These are phyloP conservation scores for Drosophila sproati DNA, from an alignment of 1,140 invertebrate genomes.

Conservation along the genomic window DNA sequence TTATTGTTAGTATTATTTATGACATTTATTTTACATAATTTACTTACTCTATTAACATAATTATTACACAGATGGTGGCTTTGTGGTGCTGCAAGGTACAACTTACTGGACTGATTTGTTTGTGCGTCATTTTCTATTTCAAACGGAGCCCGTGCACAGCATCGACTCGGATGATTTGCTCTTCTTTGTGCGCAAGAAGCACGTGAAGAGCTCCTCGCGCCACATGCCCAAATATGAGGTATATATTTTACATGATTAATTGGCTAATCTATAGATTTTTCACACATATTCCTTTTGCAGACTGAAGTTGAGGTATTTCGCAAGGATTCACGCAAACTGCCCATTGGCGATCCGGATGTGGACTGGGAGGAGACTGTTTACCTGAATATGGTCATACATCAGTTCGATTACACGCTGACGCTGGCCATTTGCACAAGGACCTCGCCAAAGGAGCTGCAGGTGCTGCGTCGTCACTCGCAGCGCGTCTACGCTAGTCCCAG, in stretches of 20 bases:
- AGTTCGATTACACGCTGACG: slow-evolving; percentile 98
- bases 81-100: slow-evolving; percentile 95
- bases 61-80: slow-evolving; percentile 90
- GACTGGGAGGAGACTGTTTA: slow-evolving; percentile 99
- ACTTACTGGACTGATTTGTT: slow-evolving; percentile 99
- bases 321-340: slow-evolving; percentile 97
- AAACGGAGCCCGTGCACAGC: slow-evolving; percentile 89
- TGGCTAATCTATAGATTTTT: too few species aligned
- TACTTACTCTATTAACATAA: background rate
- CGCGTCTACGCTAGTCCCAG: slow-evolving; percentile 98
- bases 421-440: slow-evolving; percentile 98
- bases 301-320: slow-evolving; percentile 98
- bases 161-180: slow-evolving; percentile 97
- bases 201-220: slow-evolving; percentile 92
- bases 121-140: slow-evolving; percentile 96
- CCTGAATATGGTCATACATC: slow-evolving; percentile 98
- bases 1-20: too few species aligned
- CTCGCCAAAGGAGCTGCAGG: slow-evolving; percentile 97
- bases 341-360: slow-evolving; percentile 96
- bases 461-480: slow-evolving; percentile 96
- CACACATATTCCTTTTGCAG: slow-evolving; percentile 82
- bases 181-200: slow-evolving; percentile 97
- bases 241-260: slow-evolving; percentile 10
- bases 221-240: slow-evolving; percentile 96
- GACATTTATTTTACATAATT: too few species aligned